Conservation (phyloP, 23 tunicate species). For the Oikopleura albicans region DNA sequence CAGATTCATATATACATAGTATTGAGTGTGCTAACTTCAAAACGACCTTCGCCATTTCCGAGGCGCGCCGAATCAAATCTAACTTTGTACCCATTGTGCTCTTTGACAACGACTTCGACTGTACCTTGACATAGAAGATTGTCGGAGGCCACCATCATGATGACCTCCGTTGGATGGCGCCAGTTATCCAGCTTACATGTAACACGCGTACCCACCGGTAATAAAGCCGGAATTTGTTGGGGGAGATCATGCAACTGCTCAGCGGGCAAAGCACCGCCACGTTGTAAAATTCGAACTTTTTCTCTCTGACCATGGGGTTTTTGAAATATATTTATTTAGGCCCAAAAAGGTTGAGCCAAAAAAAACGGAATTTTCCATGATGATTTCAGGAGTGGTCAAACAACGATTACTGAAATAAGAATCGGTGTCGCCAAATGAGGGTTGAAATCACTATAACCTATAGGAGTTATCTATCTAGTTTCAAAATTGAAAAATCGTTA, state of each 20-base stretch:
- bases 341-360: no score
- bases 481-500: no score
- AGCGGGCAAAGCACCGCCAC: background rate
- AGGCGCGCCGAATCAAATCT: background rate
- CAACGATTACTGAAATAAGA: no score
- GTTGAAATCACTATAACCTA: no score
- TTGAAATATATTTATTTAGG: no score
- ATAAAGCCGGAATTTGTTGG: background rate
- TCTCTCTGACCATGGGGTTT: no score
- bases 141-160: background rate
- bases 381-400: no score
- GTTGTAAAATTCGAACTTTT: background rate
- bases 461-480: no score
- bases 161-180: background rate
- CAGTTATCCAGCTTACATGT: background rate
- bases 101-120: constrained; percentile 18
- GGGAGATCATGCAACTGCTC: constrained; percentile 5
- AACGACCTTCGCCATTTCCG: background rate
- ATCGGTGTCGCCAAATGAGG: no score
- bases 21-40: no score
- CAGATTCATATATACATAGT: no score
- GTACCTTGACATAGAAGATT: background rate
- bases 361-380: no score
- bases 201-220: constrained; percentile 3
- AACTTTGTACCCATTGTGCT: background rate